Base-by-base conservation (phyloP, 1,140 invertebrate species). In the Phocides pigmalion region DNA sequence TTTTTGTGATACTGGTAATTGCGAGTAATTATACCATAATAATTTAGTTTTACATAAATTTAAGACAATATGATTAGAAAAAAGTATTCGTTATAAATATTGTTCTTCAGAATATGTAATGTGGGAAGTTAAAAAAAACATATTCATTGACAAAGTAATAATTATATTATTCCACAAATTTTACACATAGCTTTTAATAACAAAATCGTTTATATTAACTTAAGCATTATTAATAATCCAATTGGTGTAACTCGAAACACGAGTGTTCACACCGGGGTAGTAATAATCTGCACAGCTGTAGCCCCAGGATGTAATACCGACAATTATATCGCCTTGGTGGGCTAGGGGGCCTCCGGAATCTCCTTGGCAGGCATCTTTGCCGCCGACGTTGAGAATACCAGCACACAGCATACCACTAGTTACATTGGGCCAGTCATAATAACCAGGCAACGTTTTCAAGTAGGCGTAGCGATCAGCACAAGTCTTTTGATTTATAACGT, bases 281-380 rank as follows among this genome's bases (percentile, higher is more conserved):
- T 69, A 70, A 1, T 73, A 32, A 39, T 87, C 68, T 8, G 84
- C 94, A 72, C 94, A 95, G 9, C 91, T 82, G n/a, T 91, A 91
- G 6, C 91, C 91, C 92, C 93, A 94, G 2, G 93, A 94, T 0
- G 93, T 92, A 17, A 95, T 87, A 6, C 94, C 94, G 5, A 90
- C 80, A 19, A 89, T 63, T 14, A 92, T 78, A 58, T 81, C 53
- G 8, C 82, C 76, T 8, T 88, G 70, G 66, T 93, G 93, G 1
- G 93, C 78, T 3, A 95, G 66, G 0, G 94, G 94, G 1, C 94
- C 94, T 2, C 94, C 94, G 0, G 92, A 93, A 74, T 95, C 94
- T 16, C 94, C 94, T 80, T 94, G 95, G 74, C 95, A 96, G 3
- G 95, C 94, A 56, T 87, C 83, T 46, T 79, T 81, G 19, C 81